These are phyloP conservation scores for Belonocnema kinseyi DNA, from an alignment of 1,140 invertebrate species.

Conservation along the genomic window DNA sequence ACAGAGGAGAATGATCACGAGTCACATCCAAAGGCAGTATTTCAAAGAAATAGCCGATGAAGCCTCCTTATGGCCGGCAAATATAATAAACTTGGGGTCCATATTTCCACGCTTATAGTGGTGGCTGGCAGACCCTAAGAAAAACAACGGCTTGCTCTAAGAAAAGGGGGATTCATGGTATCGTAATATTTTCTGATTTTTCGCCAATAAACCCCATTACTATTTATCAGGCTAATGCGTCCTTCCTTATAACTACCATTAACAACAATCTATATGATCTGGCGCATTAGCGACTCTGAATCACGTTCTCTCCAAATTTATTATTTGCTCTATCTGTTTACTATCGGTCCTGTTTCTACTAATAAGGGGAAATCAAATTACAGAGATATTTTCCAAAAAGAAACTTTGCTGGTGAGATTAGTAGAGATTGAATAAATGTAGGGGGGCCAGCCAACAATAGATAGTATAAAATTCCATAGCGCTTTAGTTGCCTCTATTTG, in stretches of 20 bases:
- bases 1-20: conserved; percentile 53
- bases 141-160: conserved; percentile 63
- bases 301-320: conserved; percentile 54
- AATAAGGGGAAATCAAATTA: conserved; percentile 33
- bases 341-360: conserved; percentile 33
- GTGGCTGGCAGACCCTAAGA: conserved; percentile 61
- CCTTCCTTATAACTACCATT: conserved; percentile 73
- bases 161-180: conserved; percentile 61
- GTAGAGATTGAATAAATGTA: neutral
- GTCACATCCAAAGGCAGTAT: conserved; percentile 63
- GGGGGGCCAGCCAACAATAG: too few species aligned
- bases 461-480: too few species aligned
- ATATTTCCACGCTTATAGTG: conserved; percentile 71
- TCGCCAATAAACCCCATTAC: conserved; percentile 75
- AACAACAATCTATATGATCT: conserved; percentile 72
- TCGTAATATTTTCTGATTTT: conserved; percentile 76
- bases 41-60: conserved; percentile 72
- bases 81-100: conserved; percentile 74
- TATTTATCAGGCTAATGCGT: conserved; percentile 76
- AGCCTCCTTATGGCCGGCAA: conserved; percentile 72
- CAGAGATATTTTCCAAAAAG: neutral
- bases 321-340: conserved; percentile 50
- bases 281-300: conserved; percentile 62
- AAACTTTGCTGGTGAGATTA: neutral
- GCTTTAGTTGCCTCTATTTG: too few species aligned